phyloP scores from a whole-genome alignment of 2,888 invertebrate species.

The Agapetus fuscipes region DNA sequence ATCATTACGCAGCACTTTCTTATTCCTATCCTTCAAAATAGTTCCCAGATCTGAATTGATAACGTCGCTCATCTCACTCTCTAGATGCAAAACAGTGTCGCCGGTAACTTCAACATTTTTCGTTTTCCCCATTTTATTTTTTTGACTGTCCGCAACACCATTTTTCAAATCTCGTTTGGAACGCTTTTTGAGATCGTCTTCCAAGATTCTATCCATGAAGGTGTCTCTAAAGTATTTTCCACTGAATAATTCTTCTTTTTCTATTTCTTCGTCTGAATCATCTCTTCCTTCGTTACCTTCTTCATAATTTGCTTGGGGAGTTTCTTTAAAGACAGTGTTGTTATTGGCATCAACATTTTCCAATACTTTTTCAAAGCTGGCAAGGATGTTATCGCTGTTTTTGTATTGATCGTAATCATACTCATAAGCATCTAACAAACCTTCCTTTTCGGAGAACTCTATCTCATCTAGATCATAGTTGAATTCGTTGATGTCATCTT shows the following conservation, averaged over 20 bases:
- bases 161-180: slow-evolving; percentile 1
- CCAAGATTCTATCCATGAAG: slow-evolving; percentile 11
- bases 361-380: too few species aligned
- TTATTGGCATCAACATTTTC: too few species aligned
- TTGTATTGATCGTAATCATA: too few species aligned
- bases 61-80: slow-evolving; percentile 15
- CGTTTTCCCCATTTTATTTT: not conserved
- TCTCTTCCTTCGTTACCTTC: not conserved
- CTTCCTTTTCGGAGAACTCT: too few species aligned
- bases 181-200: slow-evolving; percentile 5
- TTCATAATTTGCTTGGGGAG: too few species aligned
- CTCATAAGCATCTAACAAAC: too few species aligned
- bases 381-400: too few species aligned
- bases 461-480: too few species aligned
- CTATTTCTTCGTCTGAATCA: slow-evolving; percentile 5
- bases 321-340: too few species aligned
- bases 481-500: too few species aligned
- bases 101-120: slow-evolving; percentile 6
- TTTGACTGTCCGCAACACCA: not conserved
- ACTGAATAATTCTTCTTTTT: not conserved
- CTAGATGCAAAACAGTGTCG: slow-evolving; percentile 15
- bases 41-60: slow-evolving; percentile 15
- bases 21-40: not conserved
- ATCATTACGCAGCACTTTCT: not conserved
- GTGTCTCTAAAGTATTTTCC: slow-evolving; percentile 11